These are phyloP conservation scores for Agonum fuliginosum DNA, from an alignment of 2,888 invertebrate genomes.

Conservation along the genomic window DNA sequence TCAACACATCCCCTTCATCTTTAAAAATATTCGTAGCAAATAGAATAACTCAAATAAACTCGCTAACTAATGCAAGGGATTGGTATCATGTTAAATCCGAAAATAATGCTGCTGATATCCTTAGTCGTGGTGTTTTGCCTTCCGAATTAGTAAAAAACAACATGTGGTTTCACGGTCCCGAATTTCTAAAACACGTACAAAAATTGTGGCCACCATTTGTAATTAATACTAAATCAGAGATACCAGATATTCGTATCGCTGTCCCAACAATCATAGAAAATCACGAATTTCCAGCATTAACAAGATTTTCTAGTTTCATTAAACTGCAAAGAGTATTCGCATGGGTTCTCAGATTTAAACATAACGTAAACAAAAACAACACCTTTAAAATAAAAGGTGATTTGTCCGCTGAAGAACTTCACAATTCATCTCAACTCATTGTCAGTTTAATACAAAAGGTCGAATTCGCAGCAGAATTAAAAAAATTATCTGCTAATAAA, in stretches of 20 bases:
- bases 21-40: no score
- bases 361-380: neutral
- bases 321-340: neutral
- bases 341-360: neutral
- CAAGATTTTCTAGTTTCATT: neutral
- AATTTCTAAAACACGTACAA: neutral
- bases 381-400: neutral
- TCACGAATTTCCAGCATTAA: neutral
- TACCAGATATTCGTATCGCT: neutral
- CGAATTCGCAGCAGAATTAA: neutral
- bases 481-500: neutral
- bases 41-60: no score
- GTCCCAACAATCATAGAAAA: neutral
- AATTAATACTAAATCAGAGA: neutral
- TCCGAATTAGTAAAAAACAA: neutral
- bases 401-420: neutral
- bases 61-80: no score
- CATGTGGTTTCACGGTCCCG: neutral
- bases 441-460: neutral
- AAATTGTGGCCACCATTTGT: neutral
- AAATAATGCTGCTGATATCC: no score
- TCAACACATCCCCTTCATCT: no score
- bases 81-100: no score
- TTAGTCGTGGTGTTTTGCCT: no score
- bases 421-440: neutral